Percentiles rank a stretch among this genome's conserved stretches.
Conservation (phyloP, 2,888 invertebrate species). For the Thymelicus lineola region DNA sequence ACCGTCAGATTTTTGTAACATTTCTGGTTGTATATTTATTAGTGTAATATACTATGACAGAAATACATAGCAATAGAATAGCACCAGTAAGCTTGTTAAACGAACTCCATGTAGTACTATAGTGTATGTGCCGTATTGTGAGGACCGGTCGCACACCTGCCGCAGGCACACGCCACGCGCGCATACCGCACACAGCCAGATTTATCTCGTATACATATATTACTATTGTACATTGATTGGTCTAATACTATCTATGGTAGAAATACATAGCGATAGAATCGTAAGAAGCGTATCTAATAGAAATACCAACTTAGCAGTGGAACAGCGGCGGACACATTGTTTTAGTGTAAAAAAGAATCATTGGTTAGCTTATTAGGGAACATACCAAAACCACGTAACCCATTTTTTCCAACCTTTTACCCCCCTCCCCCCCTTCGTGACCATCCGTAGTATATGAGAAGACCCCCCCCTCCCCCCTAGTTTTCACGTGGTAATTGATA, state of each 20-base stretch:
- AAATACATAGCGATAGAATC: neutral
- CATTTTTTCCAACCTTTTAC: too few species aligned
- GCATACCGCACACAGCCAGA: conserved; percentile 54
- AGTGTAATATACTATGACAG: too few species aligned
- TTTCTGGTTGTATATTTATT: conserved; percentile 39
- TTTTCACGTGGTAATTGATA: too few species aligned
- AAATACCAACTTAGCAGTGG: too few species aligned
- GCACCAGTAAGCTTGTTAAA: conserved; percentile 39
- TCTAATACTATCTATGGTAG: neutral
- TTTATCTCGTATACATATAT: neutral
- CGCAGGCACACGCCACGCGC: conserved; percentile 77
- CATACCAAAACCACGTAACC: too few species aligned
- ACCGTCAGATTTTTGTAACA: conserved; percentile 45
- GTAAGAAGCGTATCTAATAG: too few species aligned
- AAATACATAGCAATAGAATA: conserved; percentile 37
- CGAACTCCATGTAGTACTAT: conserved; percentile 39
- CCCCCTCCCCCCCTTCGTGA: too few species aligned
- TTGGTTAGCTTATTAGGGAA: too few species aligned
- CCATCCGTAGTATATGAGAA: too few species aligned
- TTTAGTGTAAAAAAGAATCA: too few species aligned
- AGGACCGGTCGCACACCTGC: conserved; percentile 74
- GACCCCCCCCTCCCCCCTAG: too few species aligned
- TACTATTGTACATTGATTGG: neutral
- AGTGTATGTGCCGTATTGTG: conserved; percentile 46
- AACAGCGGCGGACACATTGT: too few species aligned